Base-by-base conservation (phyloP, 1,140 invertebrate species). In the Caenorhabditis elegans region DNA sequence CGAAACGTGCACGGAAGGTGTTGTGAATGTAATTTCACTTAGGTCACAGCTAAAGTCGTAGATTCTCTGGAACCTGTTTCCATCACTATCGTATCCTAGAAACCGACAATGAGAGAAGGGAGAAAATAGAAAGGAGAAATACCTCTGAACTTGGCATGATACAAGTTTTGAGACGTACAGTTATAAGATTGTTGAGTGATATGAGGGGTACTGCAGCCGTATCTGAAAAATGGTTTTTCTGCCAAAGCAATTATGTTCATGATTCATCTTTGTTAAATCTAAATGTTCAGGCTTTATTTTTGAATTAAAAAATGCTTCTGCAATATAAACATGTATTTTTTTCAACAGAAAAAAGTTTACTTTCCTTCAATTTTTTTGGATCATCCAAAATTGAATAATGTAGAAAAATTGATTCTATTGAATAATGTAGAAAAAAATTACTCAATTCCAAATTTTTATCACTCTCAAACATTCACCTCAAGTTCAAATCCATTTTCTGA, bases 41-140 rank as follows among this genome's bases (percentile, higher is more conserved):
- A 60, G 28, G 24, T 82, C 60, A 34, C 82, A 83, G 36, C 34
- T 49, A 31, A 83, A 83, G 15, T 80, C 78, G 49, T 83, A 83
- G 53, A 83, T 34, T 39, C 82, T 49, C 46, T 82, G 79, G 43
- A 70, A 83, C 47, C 26, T 22, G 78, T 82, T 81, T 22, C 82
- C 82, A 55, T 76, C 76, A 19, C 31, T 39, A 43, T 83, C 82
- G 34, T 49, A 49, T 70, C 77, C 77, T 49, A 15, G 24, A 39
- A 60, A 17, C 17, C 51, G 5, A 55, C 22, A 28, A 55, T 8
- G 11, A 28, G 17, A 55, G 51, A 11, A 55, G 11, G 17, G 17
- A 5, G 26, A 19, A 10, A 17, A 28, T 75, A 13, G 13, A 65
- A 65, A 15, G 31, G 34, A 34, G 17, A 36, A 26, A 82, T n/a